Evolutionary conservation across 2,113 vertebrate species (phyloP), one percentile per base, ranked within the genome.

Genomic region (Atlantisia rogersi): DNA sequence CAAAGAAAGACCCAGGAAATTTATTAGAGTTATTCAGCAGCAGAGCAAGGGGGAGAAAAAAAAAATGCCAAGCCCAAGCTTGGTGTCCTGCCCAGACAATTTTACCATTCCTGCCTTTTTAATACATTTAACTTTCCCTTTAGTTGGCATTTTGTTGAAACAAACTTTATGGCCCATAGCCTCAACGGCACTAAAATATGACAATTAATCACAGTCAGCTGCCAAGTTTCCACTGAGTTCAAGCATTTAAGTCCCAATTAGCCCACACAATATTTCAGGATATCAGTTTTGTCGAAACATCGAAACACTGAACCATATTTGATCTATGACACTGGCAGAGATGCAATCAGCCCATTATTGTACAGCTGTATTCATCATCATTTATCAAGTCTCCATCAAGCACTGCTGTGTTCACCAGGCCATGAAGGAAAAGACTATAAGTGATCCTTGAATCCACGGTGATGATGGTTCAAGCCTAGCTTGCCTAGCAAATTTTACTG

Each of bases 241-340:
- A 91, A 88, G 59, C 44, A 80, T 76, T 92, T 92, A 95, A 90
- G 87, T 82, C 82, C 69, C 91, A 95, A 96, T 96, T 96, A 95
- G 86, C 82, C 93, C 78, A 77, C 59, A 35, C 67, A 86, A 32
- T 90, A 83, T 80, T 96, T 92, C 95, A 93, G 82, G 31, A 64
- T 53, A 82, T 82, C 65, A 44, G 37, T 90, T 95, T 77, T 91
- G 90, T 85, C 3, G 6, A 73, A 92, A 91, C 55, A 80, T 15
- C 11, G 81, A 84, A 94, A 92, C 0, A 0, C 84, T 60, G 84
- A 79, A 82, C 55, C 26, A 53, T 46, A 82, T 77, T 90, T 96
- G 87, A 94, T 91, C 86, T 85, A 90, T 58, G 67, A 44, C 78
- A 79, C 5, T 84, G 93, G 95, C 94, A 95, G 82, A 82, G 85